These are phyloP conservation scores for Myotis myotis DNA, from an alignment of 2,797 vertebrate species.

Conservation along the genomic window DNA sequence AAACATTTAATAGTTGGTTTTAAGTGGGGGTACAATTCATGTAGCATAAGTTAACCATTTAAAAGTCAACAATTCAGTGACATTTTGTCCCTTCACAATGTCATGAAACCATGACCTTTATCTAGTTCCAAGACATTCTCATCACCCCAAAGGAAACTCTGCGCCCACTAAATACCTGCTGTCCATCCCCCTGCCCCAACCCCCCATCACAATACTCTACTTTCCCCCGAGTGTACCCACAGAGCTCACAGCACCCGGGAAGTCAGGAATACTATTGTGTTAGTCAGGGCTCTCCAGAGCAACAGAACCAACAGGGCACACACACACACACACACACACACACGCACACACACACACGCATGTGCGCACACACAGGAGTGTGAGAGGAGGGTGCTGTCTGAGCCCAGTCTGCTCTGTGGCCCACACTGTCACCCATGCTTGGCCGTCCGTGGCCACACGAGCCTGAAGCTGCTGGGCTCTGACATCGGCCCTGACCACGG, in stretches of 20 bases:
- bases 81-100: fast-evolving
- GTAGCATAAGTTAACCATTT: not conserved
- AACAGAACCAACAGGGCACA: not conserved
- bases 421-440: not conserved
- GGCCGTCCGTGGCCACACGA: not conserved
- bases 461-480: not conserved
- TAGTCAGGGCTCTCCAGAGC: not conserved
- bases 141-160: not conserved
- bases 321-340: not conserved
- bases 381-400: not conserved
- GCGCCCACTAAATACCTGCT: not conserved
- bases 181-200: not conserved
- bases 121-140: not conserved
- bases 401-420: not conserved
- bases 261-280: fast-evolving
- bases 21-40: not conserved
- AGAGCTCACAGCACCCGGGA: fast-evolving
- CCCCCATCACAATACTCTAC: not conserved
- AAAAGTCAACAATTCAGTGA: not conserved
- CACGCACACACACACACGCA: not conserved
- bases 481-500: not conserved
- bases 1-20: not conserved
- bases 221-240: not conserved
- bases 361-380: not conserved
- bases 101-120: not conserved